Percentiles rank a stretch among this genome's conserved stretches.
These are phyloP conservation scores for Seladonia tumulorum DNA, from an alignment of 2,888 invertebrate genomes.

Conservation along the genomic window DNA sequence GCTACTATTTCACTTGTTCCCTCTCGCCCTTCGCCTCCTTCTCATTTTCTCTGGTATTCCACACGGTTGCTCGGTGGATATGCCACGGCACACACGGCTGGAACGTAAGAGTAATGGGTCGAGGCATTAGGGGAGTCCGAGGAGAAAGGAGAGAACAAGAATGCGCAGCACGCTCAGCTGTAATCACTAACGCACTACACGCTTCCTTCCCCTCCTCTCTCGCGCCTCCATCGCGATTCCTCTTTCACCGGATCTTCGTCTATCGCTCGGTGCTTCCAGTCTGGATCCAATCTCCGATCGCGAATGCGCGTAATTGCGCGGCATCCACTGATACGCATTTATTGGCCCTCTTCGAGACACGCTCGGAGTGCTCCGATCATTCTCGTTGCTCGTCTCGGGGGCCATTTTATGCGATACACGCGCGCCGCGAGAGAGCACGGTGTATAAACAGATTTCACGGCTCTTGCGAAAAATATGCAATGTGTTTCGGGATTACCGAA, in stretches of 20 bases:
- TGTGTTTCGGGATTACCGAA: not conserved
- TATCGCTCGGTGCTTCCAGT: not conserved
- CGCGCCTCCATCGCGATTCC: not conserved
- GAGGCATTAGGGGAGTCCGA: slow-evolving; percentile 53
- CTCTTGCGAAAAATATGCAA: not conserved
- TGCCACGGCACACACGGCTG: slow-evolving; percentile 46
- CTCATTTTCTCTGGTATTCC: slow-evolving; percentile 69
- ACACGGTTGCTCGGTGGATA: slow-evolving; percentile 49
- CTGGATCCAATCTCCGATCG: slow-evolving; percentile 42
- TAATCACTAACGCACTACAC: slow-evolving; percentile 47
- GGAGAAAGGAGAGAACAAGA: slow-evolving; percentile 53
- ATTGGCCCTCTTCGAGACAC: slow-evolving; percentile 23
- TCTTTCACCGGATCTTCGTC: slow-evolving; percentile 22
- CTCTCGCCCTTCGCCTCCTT: slow-evolving; percentile 28
- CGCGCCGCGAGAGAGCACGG: not conserved
- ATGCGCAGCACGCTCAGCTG: slow-evolving; percentile 53
- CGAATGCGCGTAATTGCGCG: slow-evolving; percentile 57
- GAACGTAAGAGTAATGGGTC: slow-evolving; percentile 60
- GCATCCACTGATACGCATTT: slow-evolving; percentile 53
- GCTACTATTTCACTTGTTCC: slow-evolving; percentile 42
- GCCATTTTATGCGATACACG: not conserved
- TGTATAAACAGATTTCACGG: not conserved
- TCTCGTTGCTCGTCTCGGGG: not conserved
- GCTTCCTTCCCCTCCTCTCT: not conserved
- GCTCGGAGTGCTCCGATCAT: not conserved